Base-by-base conservation (phyloP, 2,797 vertebrate species). In the Erethizon dorsatum region DNA sequence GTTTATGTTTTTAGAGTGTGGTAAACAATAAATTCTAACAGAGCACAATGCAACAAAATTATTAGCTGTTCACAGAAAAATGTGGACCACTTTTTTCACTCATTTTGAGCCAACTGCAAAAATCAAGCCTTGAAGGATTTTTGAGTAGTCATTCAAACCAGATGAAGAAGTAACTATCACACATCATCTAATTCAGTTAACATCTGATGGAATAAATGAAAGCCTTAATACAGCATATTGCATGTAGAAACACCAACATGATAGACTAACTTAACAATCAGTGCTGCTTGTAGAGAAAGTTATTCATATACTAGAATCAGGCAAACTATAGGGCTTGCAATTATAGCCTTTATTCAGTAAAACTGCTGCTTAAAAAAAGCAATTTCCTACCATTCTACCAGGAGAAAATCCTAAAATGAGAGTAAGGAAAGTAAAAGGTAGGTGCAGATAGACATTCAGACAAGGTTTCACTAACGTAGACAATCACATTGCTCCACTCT, bases 21-120 rank as follows among this genome's bases (percentile, higher is more conserved):
- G 45, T 77, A 86, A 90, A 28, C 83, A 88, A 91, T 57, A 50
- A 88, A 84, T 88, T 87, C 52, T 57, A 93, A 61, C 41, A 47
- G 12, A 83, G 4, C 1, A 83, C 17, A 67, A 41, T 88, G 26
- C 24, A 85, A 57, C 9, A 56, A 83, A 86, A 82, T 90, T 15
- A 82, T 18, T 67, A 65, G 24, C 13, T 84, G 4, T 52, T 6
- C 45, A 11, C 7, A 78, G 65, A 61, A 80, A 88, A 93, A 45
- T 57, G 0, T 75, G 12, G 5, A 28, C 9, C 24, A 79, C 13
- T 57, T 69, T 57, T 80, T 61, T 50, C 41, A 57, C 41, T 20
- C 31, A 45, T 73, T 56, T 92, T 69, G 12, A 80, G 28, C 37
- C 63, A 93, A 90, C 92, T 10, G 12, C 20, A 69, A 91, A 90